Conservation (phyloP, 2,888 invertebrate species). For the Cordilura impudica region DNA sequence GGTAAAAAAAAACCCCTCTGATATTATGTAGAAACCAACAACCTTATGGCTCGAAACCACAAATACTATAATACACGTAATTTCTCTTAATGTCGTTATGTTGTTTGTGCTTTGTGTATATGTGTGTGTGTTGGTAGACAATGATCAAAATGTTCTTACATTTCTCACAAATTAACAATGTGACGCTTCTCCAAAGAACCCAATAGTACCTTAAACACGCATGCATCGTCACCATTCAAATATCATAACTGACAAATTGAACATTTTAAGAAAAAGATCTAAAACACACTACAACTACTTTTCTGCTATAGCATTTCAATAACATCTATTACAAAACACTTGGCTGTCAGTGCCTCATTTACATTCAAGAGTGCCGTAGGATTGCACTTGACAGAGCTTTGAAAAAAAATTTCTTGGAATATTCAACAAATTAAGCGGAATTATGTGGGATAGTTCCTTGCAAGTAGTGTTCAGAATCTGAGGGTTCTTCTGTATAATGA, state of each 20-base stretch:
- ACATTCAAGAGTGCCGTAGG: neutral
- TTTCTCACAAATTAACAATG: slow-evolving; percentile 76
- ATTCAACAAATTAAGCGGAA: no score
- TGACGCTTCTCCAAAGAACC: slow-evolving; percentile 67
- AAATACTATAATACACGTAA: slow-evolving; percentile 43
- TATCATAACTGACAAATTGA: slow-evolving; percentile 45
- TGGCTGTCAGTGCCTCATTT: slow-evolving; percentile 28
- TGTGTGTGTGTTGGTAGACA: slow-evolving; percentile 44
- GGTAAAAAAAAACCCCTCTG: slow-evolving; percentile 35
- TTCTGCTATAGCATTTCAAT: slow-evolving; percentile 52
- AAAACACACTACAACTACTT: neutral
- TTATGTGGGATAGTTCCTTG: no score
- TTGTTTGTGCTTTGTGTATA: neutral
- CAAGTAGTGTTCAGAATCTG: no score
- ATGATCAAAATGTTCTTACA: slow-evolving; percentile 46
- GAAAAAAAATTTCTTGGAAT: no score
- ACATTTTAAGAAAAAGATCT: slow-evolving; percentile 58
- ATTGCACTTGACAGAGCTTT: neutral
- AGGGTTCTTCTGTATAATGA: no score
- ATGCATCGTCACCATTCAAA: slow-evolving; percentile 41
- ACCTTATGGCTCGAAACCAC: slow-evolving; percentile 58
- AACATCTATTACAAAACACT: slow-evolving; percentile 49
- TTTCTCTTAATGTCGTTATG: neutral
- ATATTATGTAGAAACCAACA: slow-evolving; percentile 35
- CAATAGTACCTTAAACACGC: neutral